A percentile compares a stretch with the other conserved stretches of the same genome.
Conservation (phyloP, 2,113 vertebrate species). For the Rhinoptilus africanus region DNA sequence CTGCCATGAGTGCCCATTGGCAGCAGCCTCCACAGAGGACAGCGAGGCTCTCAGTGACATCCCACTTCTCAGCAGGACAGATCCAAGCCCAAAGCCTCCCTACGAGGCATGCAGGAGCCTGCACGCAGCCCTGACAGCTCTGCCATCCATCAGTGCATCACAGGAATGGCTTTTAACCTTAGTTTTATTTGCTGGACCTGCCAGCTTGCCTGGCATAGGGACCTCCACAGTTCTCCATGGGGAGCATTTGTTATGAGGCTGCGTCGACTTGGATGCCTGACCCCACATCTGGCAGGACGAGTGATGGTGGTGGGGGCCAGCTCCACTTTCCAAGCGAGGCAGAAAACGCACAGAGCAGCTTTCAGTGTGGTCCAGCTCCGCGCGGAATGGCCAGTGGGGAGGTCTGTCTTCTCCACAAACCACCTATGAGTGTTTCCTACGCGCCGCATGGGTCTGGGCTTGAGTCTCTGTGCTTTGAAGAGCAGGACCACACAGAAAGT, state of each 20-base stretch:
- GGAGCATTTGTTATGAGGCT: not conserved
- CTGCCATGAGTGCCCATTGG: not conserved
- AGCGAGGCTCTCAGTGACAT: accelerated
- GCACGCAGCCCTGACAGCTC: not conserved
- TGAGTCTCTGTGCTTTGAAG: not conserved
- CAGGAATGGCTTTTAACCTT: not conserved
- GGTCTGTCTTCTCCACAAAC: not conserved
- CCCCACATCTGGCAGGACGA: not conserved
- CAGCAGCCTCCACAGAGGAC: not conserved
- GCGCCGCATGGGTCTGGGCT: not conserved
- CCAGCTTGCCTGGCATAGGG: not conserved
- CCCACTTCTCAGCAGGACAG: not conserved
- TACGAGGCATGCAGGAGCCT: accelerated
- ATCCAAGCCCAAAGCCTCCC: not conserved
- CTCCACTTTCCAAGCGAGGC: not conserved
- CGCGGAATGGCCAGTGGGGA: not conserved
- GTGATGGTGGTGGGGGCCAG: not conserved
- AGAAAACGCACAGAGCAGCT: not conserved
- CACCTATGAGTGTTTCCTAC: not conserved
- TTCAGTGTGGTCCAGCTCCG: not conserved
- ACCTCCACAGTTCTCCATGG: accelerated
- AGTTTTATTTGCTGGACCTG: not conserved
- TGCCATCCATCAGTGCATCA: not conserved
- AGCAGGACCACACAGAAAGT: conserved; percentile 51
- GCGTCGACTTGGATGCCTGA: accelerated